phyloP scores from a whole-genome alignment of 2,113 vertebrate genomes.

The Lota lota region DNA sequence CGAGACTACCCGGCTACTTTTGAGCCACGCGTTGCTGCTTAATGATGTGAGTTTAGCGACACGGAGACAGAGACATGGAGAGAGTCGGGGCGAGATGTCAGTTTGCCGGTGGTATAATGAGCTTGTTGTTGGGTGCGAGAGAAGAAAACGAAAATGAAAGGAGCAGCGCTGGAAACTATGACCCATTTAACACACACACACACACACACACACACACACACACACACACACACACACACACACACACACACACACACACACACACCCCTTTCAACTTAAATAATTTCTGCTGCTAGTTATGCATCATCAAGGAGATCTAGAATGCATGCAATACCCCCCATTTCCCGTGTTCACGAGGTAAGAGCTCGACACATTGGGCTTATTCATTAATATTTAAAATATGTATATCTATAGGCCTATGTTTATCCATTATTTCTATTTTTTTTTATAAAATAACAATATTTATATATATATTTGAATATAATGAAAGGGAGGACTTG shows the following conservation, averaged over 20 bases:
- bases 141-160: constrained; percentile 43
- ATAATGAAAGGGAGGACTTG: too few species aligned
- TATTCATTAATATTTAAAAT: too few species aligned
- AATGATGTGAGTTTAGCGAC: constrained; percentile 61
- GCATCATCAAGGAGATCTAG: not conserved
- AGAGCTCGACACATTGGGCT: too few species aligned
- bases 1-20: constrained; percentile 63
- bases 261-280: constrained; percentile 1
- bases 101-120: constrained; percentile 67
- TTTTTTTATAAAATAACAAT: too few species aligned
- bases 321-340: not conserved
- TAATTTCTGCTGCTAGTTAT: constrained; percentile 1
- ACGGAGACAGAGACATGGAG: constrained; percentile 43
- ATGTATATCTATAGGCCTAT: too few species aligned
- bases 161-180: constrained; percentile 41
- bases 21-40: constrained; percentile 61
- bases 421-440: too few species aligned
- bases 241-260: constrained; percentile 6
- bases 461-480: too few species aligned
- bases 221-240: not conserved
- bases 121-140: constrained; percentile 56
- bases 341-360: too few species aligned
- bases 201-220: not conserved
- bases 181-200: not conserved
- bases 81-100: constrained; percentile 68